Conservation (phyloP, 1,140 invertebrate species). For the Dolichoris vasculosae region DNA sequence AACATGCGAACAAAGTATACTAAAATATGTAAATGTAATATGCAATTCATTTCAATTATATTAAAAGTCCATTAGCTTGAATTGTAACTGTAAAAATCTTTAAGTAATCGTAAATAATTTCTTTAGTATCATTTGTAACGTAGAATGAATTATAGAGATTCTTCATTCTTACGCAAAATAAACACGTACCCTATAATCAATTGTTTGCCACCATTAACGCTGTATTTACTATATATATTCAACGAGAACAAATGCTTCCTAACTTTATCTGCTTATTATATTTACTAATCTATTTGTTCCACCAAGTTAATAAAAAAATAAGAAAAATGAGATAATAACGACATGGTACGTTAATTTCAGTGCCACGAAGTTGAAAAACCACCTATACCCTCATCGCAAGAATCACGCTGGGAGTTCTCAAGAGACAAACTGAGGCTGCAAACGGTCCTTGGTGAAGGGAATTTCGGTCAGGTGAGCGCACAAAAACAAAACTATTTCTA, state of each 20-base stretch:
- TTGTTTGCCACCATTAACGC: not conserved
- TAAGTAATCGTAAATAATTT: not conserved
- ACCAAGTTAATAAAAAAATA: not conserved
- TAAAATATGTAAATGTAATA: not conserved
- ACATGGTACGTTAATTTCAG: constrained; percentile 54
- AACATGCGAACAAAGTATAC: not conserved
- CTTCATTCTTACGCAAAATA: not conserved
- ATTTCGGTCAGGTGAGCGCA: constrained; percentile 84
- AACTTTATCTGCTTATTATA: not conserved
- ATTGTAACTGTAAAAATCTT: not conserved
- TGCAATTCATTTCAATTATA: not conserved
- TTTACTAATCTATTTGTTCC: not conserved
- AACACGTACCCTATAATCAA: not conserved
- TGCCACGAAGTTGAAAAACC: constrained; percentile 73
- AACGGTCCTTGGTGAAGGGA: constrained; percentile 86
- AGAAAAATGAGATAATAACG: not conserved
- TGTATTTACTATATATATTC: not conserved
- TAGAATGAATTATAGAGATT: not conserved
- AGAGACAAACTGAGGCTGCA: constrained; percentile 85
- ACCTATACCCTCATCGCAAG: constrained; percentile 74
- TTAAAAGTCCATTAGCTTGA: not conserved
- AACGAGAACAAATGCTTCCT: not conserved
- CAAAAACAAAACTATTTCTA: constrained; percentile 5
- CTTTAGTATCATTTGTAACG: too few species aligned
- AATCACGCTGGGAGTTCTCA: constrained; percentile 85